Percentiles rank a stretch among this genome's conserved stretches.
Evolutionary conservation across 2,888 invertebrate genomes (phyloP).

Genomic region (Itoplectis maculator): DNA sequence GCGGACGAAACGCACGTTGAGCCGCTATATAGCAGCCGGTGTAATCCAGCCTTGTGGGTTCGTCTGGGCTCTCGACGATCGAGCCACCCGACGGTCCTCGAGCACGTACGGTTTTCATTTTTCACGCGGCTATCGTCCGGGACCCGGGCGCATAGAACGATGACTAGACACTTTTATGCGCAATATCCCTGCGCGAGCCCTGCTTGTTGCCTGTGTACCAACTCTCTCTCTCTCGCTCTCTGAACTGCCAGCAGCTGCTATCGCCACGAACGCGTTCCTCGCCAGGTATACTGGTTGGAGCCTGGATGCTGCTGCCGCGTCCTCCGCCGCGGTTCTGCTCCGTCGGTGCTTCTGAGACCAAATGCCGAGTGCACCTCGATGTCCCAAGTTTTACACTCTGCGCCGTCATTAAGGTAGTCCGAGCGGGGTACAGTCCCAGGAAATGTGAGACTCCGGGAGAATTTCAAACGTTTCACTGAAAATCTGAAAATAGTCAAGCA

Average conservation of each 20-base stretch:
- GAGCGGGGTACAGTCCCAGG: too few relatives aligned
- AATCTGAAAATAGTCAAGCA: too few relatives aligned
- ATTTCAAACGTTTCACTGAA: too few relatives aligned
- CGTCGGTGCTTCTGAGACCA: constrained; percentile 6
- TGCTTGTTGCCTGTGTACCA: background rate
- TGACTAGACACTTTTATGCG: constrained; percentile 71
- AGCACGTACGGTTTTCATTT: constrained; percentile 73
- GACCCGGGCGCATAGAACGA: constrained; percentile 63
- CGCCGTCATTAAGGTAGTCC: too few relatives aligned
- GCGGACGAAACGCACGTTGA: constrained; percentile 55
- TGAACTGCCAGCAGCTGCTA: background rate
- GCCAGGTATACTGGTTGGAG: constrained; percentile 14
- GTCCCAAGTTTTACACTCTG: constrained; percentile 47
- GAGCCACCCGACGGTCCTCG: constrained; percentile 58
- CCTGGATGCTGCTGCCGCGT: constrained; percentile 1
- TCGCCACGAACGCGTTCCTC: constrained; percentile 6
- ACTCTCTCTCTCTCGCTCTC: background rate
- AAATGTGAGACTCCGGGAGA: too few relatives aligned
- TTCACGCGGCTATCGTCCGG: constrained; percentile 68
- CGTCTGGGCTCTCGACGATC: constrained; percentile 55
- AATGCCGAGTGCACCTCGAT: constrained; percentile 39
- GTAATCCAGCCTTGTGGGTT: constrained; percentile 21
- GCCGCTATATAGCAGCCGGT: constrained; percentile 42
- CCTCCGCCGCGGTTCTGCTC: constrained; percentile 13
- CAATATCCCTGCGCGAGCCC: constrained; percentile 59